These are phyloP conservation scores for Galleria mellonella DNA, from an alignment of 1,140 invertebrate genomes.

Conservation along the genomic window DNA sequence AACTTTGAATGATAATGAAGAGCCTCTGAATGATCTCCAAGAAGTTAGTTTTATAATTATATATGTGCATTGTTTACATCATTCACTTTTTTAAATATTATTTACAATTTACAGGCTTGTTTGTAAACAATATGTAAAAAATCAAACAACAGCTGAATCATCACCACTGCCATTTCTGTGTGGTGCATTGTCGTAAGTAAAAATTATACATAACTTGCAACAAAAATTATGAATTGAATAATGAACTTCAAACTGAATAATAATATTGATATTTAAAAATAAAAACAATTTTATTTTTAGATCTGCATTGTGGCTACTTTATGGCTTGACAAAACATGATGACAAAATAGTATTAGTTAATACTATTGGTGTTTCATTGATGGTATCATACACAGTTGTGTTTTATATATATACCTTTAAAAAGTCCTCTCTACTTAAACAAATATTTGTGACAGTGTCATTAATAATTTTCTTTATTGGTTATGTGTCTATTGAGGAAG, in stretches of 20 bases:
- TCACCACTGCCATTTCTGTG: constrained; percentile 84
- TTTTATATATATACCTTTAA: constrained; percentile 79
- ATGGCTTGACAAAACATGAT: constrained; percentile 81
- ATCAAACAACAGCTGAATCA: constrained; percentile 80
- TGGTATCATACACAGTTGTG: constrained; percentile 77
- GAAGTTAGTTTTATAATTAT: too few species aligned
- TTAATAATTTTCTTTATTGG: constrained; percentile 57
- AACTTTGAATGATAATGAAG: too few species aligned
- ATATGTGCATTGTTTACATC: constrained; percentile 13
- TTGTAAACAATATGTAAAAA: constrained; percentile 79
- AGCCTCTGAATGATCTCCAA: too few species aligned
- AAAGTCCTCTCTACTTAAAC: constrained; percentile 71
- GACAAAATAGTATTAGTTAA: constrained; percentile 81
- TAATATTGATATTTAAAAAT: too few species aligned
- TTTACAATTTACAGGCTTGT: constrained; percentile 76
- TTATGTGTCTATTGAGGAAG: constrained; percentile 62
- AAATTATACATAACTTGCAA: too few species aligned
- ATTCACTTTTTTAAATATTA: constrained; percentile 18
- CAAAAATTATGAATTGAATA: too few species aligned
- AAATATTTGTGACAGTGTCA: constrained; percentile 50
- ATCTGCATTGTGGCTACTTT: constrained; percentile 80
- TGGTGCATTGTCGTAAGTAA: constrained; percentile 84
- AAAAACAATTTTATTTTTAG: constrained; percentile 57
- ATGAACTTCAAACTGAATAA: too few species aligned
- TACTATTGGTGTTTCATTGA: constrained; percentile 78